Evolutionary conservation across 2,797 vertebrate species (phyloP).

Genomic region (Falco berigora): DNA sequence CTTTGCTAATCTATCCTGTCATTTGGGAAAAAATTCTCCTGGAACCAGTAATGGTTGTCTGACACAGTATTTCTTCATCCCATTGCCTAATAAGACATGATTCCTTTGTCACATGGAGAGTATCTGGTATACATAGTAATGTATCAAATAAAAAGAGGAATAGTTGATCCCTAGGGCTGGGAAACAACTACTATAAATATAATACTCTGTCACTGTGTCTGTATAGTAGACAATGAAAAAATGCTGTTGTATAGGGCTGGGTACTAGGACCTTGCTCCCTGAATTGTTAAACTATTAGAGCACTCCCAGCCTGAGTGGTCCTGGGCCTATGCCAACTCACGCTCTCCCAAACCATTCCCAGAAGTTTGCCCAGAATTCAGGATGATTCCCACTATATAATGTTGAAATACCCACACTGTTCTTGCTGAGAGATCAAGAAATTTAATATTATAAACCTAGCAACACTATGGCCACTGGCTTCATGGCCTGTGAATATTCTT

Average conservation of each 20-base stretch:
- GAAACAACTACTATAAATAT: neutral
- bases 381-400: neutral
- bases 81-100: neutral
- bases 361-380: neutral
- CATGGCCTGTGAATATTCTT: neutral
- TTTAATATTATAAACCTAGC: neutral
- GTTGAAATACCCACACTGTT: neutral
- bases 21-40: neutral
- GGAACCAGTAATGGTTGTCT: neutral
- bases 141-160: neutral
- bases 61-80: neutral
- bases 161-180: neutral
- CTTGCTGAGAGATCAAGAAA: neutral
- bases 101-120: neutral
- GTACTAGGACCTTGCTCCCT: neutral
- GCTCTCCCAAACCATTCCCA: neutral
- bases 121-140: neutral
- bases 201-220: neutral
- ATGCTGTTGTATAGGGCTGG: neutral
- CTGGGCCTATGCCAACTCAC: neutral
- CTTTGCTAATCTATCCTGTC: neutral
- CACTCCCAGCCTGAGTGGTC: too few relatives aligned
- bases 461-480: neutral
- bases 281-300: neutral
- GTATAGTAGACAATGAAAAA: neutral